Percentiles rank a stretch among this genome's conserved stretches.
Evolutionary conservation across 2,797 vertebrate species (phyloP).

Genomic region (Enteromius argenteus): DNA sequence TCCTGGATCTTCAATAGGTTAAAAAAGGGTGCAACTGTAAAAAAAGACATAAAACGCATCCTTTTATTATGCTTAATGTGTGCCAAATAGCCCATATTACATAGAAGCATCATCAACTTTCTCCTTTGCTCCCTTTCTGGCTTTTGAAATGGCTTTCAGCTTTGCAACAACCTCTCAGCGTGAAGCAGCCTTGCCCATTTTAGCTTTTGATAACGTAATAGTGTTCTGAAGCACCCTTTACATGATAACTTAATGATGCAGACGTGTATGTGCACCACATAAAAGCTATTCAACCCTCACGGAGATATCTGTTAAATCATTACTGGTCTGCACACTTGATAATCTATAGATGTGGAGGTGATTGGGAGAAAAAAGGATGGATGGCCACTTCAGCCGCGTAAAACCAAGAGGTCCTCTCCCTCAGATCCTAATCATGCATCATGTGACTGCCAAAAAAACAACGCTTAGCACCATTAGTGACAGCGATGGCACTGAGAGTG

Average conservation of each 20-base stretch:
- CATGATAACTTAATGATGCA: conserved; percentile 72
- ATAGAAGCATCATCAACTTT: conserved; percentile 34
- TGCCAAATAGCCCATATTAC: conserved; percentile 56
- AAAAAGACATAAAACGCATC: conserved; percentile 19
- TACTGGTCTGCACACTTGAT: conserved; percentile 67
- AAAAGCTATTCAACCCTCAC: conserved; percentile 71
- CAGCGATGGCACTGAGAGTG: conserved; percentile 56
- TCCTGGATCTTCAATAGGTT: conserved; percentile 44
- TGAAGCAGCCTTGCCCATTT: conserved; percentile 63
- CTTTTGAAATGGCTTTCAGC: conserved; percentile 57
- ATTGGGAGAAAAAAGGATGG: conserved; percentile 62
- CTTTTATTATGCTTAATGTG: conserved; percentile 66
- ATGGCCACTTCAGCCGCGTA: conserved; percentile 70
- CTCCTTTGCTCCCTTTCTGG: conserved; percentile 47
- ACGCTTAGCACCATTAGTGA: conserved; percentile 56
- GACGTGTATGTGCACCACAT: conserved; percentile 62
- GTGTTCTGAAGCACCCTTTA: conserved; percentile 76
- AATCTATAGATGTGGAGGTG: conserved; percentile 70
- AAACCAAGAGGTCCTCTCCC: conserved; percentile 64
- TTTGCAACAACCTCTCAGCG: conserved; percentile 63
- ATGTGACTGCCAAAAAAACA: conserved; percentile 65
- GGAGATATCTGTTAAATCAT: conserved; percentile 74
- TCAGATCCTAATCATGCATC: conserved; percentile 69
- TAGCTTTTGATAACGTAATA: conserved; percentile 75
- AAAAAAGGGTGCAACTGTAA: conserved; percentile 56